phyloP scores from a whole-genome alignment of 2,113 vertebrate species.

The Zeus faber region DNA sequence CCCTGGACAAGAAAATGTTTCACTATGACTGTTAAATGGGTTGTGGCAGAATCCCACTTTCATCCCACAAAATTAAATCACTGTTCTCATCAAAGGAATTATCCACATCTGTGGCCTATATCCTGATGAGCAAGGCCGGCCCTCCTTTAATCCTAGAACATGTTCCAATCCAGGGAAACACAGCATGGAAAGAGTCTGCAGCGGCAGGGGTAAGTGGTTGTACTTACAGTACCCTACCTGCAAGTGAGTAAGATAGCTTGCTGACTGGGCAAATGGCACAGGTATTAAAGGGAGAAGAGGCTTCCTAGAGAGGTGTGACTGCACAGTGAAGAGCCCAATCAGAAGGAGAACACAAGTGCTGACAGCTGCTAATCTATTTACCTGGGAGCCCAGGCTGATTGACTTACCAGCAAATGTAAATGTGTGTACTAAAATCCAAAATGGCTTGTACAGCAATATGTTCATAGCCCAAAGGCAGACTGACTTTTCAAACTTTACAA shows the following conservation, averaged over 20 bases:
- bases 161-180: conserved; percentile 38
- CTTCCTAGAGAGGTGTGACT: conserved; percentile 61
- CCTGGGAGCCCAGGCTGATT: too few species aligned
- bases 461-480: too few species aligned
- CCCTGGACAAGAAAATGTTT: background rate
- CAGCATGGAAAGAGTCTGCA: conserved; percentile 29
- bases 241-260: too few species aligned
- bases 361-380: conserved; percentile 65
- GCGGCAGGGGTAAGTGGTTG: conserved; percentile 23
- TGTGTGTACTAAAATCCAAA: background rate
- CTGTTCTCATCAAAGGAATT: conserved; percentile 36
- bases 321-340: conserved; percentile 64
- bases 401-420: too few species aligned
- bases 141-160: conserved; percentile 55
- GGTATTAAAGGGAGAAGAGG: conserved; percentile 52
- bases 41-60: conserved; percentile 17
- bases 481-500: too few species aligned
- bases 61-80: background rate
- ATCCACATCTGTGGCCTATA: conserved; percentile 53
- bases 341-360: conserved; percentile 56
- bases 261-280: conserved; percentile 61
- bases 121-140: conserved; percentile 47
- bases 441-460: too few species aligned
- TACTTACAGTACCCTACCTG: conserved; percentile 28
- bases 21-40: conserved; percentile 5